phyloP scores from a whole-genome alignment of 2,888 invertebrate species.

The Agriopis leucophaearia region DNA sequence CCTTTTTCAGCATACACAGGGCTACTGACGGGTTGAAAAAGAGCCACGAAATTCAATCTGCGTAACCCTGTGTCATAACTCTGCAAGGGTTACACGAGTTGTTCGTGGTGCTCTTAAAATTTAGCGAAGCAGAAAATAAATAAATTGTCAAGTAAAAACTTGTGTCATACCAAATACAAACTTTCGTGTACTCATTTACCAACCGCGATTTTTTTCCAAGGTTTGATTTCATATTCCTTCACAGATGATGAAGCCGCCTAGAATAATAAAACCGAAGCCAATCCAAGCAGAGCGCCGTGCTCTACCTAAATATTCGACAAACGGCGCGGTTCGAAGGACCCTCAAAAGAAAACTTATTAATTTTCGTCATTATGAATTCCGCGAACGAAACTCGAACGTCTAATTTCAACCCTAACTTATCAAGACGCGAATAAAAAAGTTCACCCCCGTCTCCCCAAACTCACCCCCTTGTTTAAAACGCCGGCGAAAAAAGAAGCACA shows the following conservation, averaged over 20 bases:
- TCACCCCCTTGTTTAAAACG: slow-evolving; percentile 87
- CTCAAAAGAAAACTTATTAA: slow-evolving; percentile 86
- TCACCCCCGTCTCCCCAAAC: slow-evolving; percentile 82
- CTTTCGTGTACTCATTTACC: no score
- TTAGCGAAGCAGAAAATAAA: no score
- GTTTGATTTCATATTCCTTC: slow-evolving; percentile 17
- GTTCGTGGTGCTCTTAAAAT: no score
- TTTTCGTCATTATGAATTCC: slow-evolving; percentile 87
- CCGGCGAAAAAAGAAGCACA: slow-evolving; percentile 87
- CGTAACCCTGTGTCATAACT: no score
- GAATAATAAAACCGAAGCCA: slow-evolving; percentile 43
- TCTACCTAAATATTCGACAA: slow-evolving; percentile 62
- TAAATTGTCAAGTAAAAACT: no score
- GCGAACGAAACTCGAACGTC: slow-evolving; percentile 87
- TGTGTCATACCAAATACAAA: no score
- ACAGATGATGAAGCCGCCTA: slow-evolving; percentile 19
- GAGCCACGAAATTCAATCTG: no score
- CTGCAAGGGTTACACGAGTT: no score
- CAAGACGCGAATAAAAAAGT: slow-evolving; percentile 87
- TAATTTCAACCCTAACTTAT: slow-evolving; percentile 87
- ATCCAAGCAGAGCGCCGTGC: slow-evolving; percentile 29
- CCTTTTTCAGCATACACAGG: no score
- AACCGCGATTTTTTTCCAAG: neutral
- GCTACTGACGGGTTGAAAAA: neutral
- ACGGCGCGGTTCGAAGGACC: slow-evolving; percentile 70